Conservation (phyloP, 2,797 vertebrate species). For the Sphenopsis melanotis region DNA sequence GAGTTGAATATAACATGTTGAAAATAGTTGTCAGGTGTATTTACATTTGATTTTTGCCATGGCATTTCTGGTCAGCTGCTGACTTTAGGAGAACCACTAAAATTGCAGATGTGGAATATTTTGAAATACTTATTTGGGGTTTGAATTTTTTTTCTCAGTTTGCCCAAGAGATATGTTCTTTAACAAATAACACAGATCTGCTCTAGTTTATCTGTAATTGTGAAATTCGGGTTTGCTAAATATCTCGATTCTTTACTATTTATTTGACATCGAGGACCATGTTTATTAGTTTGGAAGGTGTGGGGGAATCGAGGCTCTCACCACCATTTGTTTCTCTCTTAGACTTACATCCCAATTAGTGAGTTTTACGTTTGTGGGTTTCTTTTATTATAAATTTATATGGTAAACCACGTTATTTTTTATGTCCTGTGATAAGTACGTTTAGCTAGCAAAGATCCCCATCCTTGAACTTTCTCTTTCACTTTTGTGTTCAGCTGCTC, state of each 20-base stretch:
- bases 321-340: not conserved
- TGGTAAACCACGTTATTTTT: not conserved
- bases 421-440: conserved; percentile 23
- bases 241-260: not conserved
- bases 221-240: not conserved
- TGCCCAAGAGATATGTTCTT: not conserved
- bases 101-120: not conserved
- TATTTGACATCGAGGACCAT: not conserved
- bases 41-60: conserved; percentile 7
- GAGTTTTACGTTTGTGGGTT: not conserved
- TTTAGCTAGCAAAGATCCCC: conserved; percentile 56
- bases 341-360: not conserved
- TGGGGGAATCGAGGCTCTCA: not conserved
- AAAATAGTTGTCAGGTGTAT: not conserved
- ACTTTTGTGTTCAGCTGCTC: conserved; percentile 59
- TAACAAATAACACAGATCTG: not conserved
- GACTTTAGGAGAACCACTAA: not conserved
- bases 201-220: not conserved
- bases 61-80: not conserved
- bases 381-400: not conserved
- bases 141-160: not conserved
- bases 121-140: not conserved
- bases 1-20: not conserved
- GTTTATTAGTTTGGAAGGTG: not conserved
- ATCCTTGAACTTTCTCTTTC: conserved; percentile 68